Percentiles rank a stretch among this genome's conserved stretches.
Evolutionary conservation across 2,797 vertebrate genomes (phyloP).

Genomic region (Poeciliopsis paucimaculata): DNA sequence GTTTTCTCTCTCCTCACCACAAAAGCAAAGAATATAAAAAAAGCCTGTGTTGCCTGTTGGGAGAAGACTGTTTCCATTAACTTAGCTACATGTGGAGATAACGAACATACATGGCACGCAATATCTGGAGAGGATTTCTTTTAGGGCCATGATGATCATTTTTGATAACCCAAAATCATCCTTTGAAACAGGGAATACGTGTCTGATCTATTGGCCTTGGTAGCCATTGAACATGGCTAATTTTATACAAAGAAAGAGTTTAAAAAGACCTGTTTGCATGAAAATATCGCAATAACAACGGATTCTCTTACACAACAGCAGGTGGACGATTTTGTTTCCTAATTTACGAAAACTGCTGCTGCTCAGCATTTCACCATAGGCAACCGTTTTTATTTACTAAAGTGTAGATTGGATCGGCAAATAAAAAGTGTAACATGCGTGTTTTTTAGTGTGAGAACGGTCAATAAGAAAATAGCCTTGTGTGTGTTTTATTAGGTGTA

Average conservation of each 20-base stretch:
- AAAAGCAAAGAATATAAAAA: constrained; percentile 4
- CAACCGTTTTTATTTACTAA: constrained; percentile 7
- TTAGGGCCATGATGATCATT: constrained; percentile 7
- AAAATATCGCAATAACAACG: constrained; percentile 50
- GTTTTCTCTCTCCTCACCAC: constrained; percentile 12
- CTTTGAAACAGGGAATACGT: constrained; percentile 19
- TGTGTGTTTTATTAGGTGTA: constrained; percentile 21
- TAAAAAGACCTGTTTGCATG: constrained; percentile 33
- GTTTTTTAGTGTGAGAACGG: constrained; percentile 9
- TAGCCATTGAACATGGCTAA: constrained; percentile 26
- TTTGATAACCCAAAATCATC: constrained; percentile 5
- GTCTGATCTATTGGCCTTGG: constrained; percentile 41
- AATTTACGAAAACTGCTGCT: constrained; percentile 28
- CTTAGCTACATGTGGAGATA: constrained; percentile 11
- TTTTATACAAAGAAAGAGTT: constrained; percentile 43
- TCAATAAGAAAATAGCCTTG: constrained; percentile 11
- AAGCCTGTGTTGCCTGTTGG: constrained; percentile 7
- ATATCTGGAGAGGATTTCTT: constrained; percentile 4
- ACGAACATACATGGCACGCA: constrained; percentile 12
- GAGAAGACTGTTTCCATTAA: constrained; percentile 11
- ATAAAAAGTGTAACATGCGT: background rate
- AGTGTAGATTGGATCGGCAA: background rate
- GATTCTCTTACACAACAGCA: constrained; percentile 21
- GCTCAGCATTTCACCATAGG: constrained; percentile 12
- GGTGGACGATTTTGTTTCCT: constrained; percentile 7